Conservation (phyloP, 2,113 vertebrate species). For the Pampusana beccarii region DNA sequence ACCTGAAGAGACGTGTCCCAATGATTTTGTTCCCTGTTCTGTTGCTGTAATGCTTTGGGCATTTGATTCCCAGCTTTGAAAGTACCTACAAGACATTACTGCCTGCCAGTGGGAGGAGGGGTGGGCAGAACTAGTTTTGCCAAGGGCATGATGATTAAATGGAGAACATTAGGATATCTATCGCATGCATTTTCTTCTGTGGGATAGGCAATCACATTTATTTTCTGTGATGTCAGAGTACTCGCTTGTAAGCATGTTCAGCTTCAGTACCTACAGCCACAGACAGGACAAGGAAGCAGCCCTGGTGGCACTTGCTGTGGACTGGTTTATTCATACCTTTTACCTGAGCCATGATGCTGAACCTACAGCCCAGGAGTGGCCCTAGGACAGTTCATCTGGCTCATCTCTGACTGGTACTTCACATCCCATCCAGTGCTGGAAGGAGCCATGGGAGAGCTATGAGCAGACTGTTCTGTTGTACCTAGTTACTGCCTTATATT, state of each 20-base stretch:
- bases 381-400: background rate
- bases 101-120: background rate
- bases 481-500: background rate
- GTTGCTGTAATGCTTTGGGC: slow-evolving; percentile 36
- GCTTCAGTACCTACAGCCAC: background rate
- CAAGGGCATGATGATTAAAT: slow-evolving; percentile 23
- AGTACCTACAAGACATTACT: slow-evolving; percentile 24
- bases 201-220: background rate
- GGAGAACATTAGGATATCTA: slow-evolving; percentile 26
- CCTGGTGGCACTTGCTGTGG: background rate
- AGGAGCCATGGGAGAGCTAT: background rate
- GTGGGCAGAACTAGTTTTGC: slow-evolving; percentile 14
- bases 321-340: background rate
- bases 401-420: background rate
- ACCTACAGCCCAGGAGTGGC: background rate
- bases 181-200: background rate
- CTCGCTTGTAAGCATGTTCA: background rate
- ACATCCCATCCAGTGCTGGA: background rate
- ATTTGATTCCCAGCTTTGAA: slow-evolving; percentile 35
- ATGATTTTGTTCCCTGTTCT: slow-evolving; percentile 22
- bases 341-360: background rate
- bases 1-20: slow-evolving; percentile 59
- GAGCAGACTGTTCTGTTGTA: background rate
- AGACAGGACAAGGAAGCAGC: background rate
- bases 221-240: background rate